Percentiles rank a stretch among this genome's conserved stretches.
Conservation (phyloP, 2,888 invertebrate genomes). For the Odiellus spinosus region DNA sequence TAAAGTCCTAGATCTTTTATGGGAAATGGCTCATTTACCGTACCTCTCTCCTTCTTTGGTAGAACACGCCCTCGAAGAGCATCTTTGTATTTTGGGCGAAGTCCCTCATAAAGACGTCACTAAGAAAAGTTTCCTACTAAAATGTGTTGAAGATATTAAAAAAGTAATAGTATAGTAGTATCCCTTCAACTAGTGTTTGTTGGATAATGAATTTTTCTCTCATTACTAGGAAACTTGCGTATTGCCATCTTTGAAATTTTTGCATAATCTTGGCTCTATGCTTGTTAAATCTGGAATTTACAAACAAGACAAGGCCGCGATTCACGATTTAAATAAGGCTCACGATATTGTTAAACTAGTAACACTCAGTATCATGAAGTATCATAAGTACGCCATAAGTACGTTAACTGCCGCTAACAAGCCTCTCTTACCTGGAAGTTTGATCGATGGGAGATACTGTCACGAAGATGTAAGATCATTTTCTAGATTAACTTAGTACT, state of each 20-base stretch:
- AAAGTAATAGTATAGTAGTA: constrained; percentile 25
- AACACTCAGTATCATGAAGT: constrained; percentile 31
- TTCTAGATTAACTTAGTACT: too few relatives aligned
- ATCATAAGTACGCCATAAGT: constrained; percentile 26
- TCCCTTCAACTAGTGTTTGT: background rate
- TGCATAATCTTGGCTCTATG: constrained; percentile 31
- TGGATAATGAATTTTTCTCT: constrained; percentile 7
- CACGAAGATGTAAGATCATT: constrained; percentile 31
- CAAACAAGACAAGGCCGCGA: constrained; percentile 33
- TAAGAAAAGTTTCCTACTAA: constrained; percentile 32
- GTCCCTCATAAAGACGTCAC: constrained; percentile 32
- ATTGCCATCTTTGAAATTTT: constrained; percentile 31
- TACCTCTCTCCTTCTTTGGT: constrained; percentile 31
- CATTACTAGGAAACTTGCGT: constrained; percentile 33
- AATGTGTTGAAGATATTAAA: constrained; percentile 35
- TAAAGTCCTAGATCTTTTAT: constrained; percentile 33
- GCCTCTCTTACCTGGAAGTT: constrained; percentile 25
- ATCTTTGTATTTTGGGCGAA: constrained; percentile 33
- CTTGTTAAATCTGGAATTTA: constrained; percentile 25
- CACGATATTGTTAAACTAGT: constrained; percentile 33
- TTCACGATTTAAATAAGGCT: constrained; percentile 33
- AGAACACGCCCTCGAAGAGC: constrained; percentile 33
- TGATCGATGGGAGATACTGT: constrained; percentile 32
- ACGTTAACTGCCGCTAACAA: constrained; percentile 23
- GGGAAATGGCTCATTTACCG: constrained; percentile 34